phyloP scores from a whole-genome alignment of 1,140 invertebrate genomes.

The Brachionus koreanus region DNA sequence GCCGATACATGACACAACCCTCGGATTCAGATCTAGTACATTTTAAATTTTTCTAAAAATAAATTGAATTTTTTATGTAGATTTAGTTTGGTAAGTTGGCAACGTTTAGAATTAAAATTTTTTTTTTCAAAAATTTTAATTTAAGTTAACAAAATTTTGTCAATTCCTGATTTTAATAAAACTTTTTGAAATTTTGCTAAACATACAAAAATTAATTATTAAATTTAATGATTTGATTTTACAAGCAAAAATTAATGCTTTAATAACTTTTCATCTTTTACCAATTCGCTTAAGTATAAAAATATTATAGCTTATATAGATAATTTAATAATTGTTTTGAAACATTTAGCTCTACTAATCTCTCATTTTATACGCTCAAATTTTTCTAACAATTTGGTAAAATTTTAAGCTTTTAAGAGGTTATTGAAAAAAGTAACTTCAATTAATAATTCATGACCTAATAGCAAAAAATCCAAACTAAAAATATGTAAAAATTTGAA shows the following conservation, averaged over 20 bases:
- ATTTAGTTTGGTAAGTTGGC: background rate
- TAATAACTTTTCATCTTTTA: too few species aligned
- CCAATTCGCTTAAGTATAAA: background rate
- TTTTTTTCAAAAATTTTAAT: background rate
- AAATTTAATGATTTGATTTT: too few species aligned
- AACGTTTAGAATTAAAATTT: background rate
- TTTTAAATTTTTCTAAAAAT: background rate
- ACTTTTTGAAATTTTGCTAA: background rate
- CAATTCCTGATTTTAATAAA: background rate
- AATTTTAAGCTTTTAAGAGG: background rate
- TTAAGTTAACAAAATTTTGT: background rate
- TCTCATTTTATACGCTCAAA: background rate
- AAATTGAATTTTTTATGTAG: background rate
- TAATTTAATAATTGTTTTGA: background rate
- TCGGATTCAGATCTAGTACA: background rate
- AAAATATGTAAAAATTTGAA: too few species aligned
- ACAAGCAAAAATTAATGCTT: too few species aligned
- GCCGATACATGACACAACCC: background rate
- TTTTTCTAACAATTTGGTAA: background rate
- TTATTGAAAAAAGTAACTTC: background rate
- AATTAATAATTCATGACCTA: background rate
- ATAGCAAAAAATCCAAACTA: too few species aligned
- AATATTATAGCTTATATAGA: background rate
- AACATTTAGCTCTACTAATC: background rate
- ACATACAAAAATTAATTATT: too few species aligned